A percentile compares a stretch with the other conserved stretches of the same genome.
Evolutionary conservation across 2,113 vertebrate species (phyloP).

Genomic region (Uropsilus gracilis): DNA sequence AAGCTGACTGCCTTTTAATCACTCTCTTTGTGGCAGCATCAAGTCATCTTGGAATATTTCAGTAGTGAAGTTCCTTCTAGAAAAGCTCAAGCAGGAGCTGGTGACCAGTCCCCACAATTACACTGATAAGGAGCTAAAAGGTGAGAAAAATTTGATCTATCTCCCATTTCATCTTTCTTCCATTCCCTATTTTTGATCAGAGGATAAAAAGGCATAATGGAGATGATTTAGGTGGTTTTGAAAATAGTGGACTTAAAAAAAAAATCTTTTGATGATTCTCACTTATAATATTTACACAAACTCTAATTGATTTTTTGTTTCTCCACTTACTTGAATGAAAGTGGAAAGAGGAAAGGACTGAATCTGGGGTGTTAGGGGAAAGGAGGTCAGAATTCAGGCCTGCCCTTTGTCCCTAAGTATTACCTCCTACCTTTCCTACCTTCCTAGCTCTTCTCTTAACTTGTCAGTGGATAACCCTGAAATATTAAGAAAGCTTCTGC

Average conservation of each 20-base stretch:
- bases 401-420: not conserved
- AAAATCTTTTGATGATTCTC: not conserved
- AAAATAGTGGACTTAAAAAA: slow-evolving; percentile 40
- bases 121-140: slow-evolving; percentile 86
- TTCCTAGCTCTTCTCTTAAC: slow-evolving; percentile 16
- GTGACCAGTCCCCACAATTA: slow-evolving; percentile 82
- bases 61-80: slow-evolving; percentile 86
- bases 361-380: not conserved
- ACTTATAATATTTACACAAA: not conserved
- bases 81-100: slow-evolving; percentile 85
- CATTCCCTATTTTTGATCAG: not conserved
- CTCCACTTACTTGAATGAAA: slow-evolving; percentile 1
- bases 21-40: slow-evolving; percentile 76
- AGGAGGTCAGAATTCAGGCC: slow-evolving; percentile 11
- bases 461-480: not conserved
- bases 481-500: not conserved
- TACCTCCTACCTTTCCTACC: not conserved
- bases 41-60: slow-evolving; percentile 87
- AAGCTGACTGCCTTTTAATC: not conserved
- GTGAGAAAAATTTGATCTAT: slow-evolving; percentile 59
- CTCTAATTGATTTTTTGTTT: slow-evolving; percentile 31
- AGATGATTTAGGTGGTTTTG: slow-evolving; percentile 32
- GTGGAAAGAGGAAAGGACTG: not conserved
- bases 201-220: not conserved
- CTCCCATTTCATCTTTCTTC: not conserved